Evolutionary conservation across 2,113 vertebrate genomes (phyloP), one percentile per base, ranked within the genome.

Genomic region (Cynoglossus semilaevis): DNA sequence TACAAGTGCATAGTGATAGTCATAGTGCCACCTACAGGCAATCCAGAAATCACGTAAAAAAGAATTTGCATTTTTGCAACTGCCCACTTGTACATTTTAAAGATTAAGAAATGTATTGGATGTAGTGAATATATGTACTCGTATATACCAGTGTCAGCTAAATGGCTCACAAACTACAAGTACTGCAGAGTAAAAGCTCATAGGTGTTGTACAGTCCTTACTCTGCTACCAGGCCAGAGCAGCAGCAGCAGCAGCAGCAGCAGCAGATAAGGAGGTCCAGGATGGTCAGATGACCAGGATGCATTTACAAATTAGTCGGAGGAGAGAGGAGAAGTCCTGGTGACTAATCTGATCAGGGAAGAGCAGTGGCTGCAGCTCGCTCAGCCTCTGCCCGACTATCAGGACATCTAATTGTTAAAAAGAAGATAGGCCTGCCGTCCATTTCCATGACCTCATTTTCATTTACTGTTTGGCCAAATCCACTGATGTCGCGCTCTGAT

Each of bases 281-380:
- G 67, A 75, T 56, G 59, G 63, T 50, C 12, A 16, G 63, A 77
- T 14, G 22, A 29, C 22, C 52, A 76, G 77, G 79, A 77, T 74
- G 79, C 67, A 72, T 84, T 84, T 84, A 70, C 59, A 68, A 65
- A 84, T 79, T 81, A 77, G 67, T 68, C 51, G 0, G 46, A 56
- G 63, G 59, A 76, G 71, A 70, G 58, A 67, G 65, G 74, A 80
- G 72, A 67, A 66, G 78, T 67, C 65, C 83, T 48, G 76, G 52
- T 50, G 73, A 65, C 63, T 83, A 85, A 83, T 79, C 56, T 51
- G 50, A 82, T 86, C 76, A 84, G 64, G 66, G 67, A 29, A 1
- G 63, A 70, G 57, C 51, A 34, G 66, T 35, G 72, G 69, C 56
- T 52, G 19, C 16, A 9, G 67, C 70, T 68, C 46, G 2, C 64